Conservation (phyloP, 23 tunicate genomes). For the Trididemnum miniatum region DNA sequence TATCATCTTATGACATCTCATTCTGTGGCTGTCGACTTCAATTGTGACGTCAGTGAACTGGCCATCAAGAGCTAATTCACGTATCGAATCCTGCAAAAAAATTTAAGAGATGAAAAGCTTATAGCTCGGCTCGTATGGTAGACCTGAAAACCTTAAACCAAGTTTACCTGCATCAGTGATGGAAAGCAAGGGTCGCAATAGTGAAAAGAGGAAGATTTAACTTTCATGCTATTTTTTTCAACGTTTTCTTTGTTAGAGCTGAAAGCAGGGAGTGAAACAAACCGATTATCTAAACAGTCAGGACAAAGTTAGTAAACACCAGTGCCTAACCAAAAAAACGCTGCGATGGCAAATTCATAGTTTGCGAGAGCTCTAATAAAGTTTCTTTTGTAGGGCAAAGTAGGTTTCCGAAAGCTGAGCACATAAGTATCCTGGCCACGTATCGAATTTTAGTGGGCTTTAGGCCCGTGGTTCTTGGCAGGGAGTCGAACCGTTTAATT, state of each 20-base stretch:
- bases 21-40: slow-evolving; percentile 50
- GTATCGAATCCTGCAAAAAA: slow-evolving; percentile 52
- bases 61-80: slow-evolving; percentile 53
- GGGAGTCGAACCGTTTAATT: too few relatives aligned
- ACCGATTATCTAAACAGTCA: background rate
- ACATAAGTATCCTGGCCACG: too few relatives aligned
- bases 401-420: too few relatives aligned
- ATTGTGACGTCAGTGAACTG: slow-evolving; percentile 64
- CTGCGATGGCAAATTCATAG: background rate
- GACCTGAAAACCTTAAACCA: background rate
- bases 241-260: background rate
- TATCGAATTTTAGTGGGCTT: too few relatives aligned
- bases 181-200: slow-evolving; percentile 49
- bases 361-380: too few relatives aligned
- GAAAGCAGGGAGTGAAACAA: background rate
- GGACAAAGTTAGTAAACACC: background rate
- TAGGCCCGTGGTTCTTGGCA: too few relatives aligned
- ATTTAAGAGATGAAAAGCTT: background rate
- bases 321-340: background rate
- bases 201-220: slow-evolving; percentile 17
- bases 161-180: slow-evolving; percentile 36
- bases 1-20: slow-evolving; percentile 60
- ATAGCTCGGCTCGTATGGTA: background rate
- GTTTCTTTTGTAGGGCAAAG: too few relatives aligned
- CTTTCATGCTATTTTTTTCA: background rate